Evolutionary conservation across 1,140 invertebrate genomes (phyloP).

Genomic region (Brachionus rubens): DNA sequence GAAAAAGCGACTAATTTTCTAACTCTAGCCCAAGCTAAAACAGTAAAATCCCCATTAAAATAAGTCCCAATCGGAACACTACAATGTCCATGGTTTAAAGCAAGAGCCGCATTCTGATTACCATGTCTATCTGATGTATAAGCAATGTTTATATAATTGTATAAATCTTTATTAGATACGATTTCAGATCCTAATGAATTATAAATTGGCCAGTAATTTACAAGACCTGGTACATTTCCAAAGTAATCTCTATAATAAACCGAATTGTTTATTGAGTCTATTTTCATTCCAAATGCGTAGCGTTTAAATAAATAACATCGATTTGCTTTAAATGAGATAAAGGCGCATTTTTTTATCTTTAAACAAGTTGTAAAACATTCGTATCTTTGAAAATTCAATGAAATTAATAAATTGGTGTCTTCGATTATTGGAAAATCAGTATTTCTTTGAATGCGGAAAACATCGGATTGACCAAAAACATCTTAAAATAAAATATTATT

Average conservation of each 20-base stretch:
- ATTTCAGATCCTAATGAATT: background rate
- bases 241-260: background rate
- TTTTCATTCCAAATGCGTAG: background rate
- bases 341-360: background rate
- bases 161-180: background rate
- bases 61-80: background rate
- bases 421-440: background rate
- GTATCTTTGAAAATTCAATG: background rate
- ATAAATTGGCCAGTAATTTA: constrained; percentile 34
- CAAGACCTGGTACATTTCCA: background rate
- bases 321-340: background rate
- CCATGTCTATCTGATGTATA: background rate
- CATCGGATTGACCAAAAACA: no score
- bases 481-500: no score
- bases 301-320: background rate
- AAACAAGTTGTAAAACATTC: background rate
- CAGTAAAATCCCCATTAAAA: constrained; percentile 35
- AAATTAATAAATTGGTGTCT: background rate
- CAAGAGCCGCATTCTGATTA: background rate
- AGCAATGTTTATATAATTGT: background rate
- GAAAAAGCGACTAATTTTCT: background rate
- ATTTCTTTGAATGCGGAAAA: no score
- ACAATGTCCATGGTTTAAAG: constrained; percentile 1
- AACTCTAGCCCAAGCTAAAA: constrained; percentile 1
- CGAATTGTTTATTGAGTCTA: background rate